Conservation (phyloP, 1,140 invertebrate genomes). For the Acyrthosiphon pisum region DNA sequence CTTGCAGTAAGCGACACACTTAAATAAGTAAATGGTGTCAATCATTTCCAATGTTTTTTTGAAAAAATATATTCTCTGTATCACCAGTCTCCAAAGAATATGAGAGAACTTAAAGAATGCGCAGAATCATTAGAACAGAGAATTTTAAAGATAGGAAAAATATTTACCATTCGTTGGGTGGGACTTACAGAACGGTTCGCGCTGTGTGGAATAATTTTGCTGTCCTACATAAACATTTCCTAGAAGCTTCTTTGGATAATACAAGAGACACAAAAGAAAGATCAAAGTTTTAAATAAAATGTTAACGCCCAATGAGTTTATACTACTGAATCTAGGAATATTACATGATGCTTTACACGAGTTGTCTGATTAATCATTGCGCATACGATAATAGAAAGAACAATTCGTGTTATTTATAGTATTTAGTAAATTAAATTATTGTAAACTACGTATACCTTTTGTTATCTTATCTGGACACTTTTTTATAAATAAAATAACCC, state of each 20-base stretch:
- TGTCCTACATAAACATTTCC: conserved; percentile 9
- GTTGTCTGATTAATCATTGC: background rate
- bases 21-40: background rate
- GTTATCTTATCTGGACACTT: too few relatives aligned
- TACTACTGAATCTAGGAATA: conserved; percentile 14
- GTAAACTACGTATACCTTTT: too few relatives aligned
- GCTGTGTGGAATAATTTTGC: conserved; percentile 10
- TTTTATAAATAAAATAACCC: too few relatives aligned
- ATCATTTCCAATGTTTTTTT: conserved; percentile 19
- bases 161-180: conserved; percentile 9
- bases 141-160: conserved; percentile 15
- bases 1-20: conserved; percentile 7
- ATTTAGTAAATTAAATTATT: too few relatives aligned
- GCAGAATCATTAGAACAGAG: background rate
- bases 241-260: background rate
- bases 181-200: background rate
- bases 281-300: conserved; percentile 18
- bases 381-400: too few relatives aligned
- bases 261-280: background rate
- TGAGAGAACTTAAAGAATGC: background rate
- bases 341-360: conserved; percentile 21
- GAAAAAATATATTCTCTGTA: conserved; percentile 20
- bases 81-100: background rate
- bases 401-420: too few relatives aligned
- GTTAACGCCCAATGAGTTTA: conserved; percentile 8